phyloP scores from a whole-genome alignment of 2,113 vertebrate species.

The Phyllopteryx taeniolatus region DNA sequence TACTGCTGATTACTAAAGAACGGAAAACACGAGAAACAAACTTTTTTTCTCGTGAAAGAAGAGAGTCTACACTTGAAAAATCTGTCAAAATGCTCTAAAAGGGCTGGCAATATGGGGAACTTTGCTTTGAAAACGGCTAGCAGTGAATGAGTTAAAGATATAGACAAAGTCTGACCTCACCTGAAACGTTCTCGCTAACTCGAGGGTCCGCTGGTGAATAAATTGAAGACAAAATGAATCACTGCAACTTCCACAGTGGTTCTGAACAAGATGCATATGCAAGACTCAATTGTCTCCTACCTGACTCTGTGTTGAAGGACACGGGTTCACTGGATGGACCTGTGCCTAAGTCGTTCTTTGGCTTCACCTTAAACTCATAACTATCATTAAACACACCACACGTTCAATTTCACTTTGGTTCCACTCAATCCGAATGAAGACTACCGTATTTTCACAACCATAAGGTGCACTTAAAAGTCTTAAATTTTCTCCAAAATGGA shows the following conservation, averaged over 20 bases:
- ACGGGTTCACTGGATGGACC: slow-evolving; percentile 85
- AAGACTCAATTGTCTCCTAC: slow-evolving; percentile 64
- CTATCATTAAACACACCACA: slow-evolving; percentile 63
- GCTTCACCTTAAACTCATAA: slow-evolving; percentile 91
- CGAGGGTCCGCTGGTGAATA: slow-evolving; percentile 84
- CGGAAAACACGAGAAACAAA: too few relatives aligned
- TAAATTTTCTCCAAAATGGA: too few relatives aligned
- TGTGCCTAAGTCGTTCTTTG: slow-evolving; percentile 86
- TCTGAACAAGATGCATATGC: background rate
- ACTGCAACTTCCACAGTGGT: background rate
- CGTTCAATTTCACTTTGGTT: background rate
- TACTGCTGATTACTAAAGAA: too few relatives aligned
- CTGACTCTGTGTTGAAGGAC: slow-evolving; percentile 92
- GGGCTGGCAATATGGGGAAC: too few relatives aligned
- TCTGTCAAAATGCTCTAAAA: background rate
- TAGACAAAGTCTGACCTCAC: slow-evolving; percentile 66
- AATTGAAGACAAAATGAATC: slow-evolving; percentile 19
- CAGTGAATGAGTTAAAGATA: background rate
- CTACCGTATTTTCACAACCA: too few relatives aligned
- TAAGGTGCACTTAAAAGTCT: too few relatives aligned
- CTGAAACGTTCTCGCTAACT: slow-evolving; percentile 86
- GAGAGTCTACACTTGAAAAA: too few relatives aligned
- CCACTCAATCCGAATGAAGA: background rate
- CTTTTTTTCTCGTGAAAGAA: too few relatives aligned
- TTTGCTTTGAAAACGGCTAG: too few relatives aligned